Evolutionary conservation across 2,888 invertebrate genomes (phyloP).

Genomic region (Seira sanloemensis): DNA sequence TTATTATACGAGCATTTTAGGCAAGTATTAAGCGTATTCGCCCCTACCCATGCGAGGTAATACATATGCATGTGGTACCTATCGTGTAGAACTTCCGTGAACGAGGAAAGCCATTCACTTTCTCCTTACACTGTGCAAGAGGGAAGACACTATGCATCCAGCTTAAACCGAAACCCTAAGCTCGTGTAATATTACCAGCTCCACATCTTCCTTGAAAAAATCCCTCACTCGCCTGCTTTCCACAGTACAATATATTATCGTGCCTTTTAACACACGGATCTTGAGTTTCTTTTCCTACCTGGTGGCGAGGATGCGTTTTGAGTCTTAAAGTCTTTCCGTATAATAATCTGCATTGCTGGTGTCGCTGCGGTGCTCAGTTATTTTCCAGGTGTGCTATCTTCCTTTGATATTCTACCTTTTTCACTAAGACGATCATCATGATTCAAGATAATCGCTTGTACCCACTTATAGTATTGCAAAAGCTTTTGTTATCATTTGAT

Average conservation of each 20-base stretch:
- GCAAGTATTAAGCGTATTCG: no score
- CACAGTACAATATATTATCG: background rate
- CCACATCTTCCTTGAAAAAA: background rate
- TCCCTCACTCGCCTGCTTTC: background rate
- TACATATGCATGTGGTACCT: no score
- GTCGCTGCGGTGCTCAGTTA: slow-evolving; percentile 31
- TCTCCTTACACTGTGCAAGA: no score
- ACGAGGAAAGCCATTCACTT: background rate
- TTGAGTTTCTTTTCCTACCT: slow-evolving; percentile 5
- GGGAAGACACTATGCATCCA: background rate
- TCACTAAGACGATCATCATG: background rate
- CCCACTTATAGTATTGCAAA: background rate
- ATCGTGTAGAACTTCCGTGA: no score
- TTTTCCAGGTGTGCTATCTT: slow-evolving; percentile 40
- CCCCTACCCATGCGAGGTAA: no score
- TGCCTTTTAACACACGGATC: background rate
- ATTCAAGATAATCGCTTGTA: slow-evolving; percentile 1
- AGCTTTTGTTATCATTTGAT: background rate
- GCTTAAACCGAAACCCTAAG: background rate
- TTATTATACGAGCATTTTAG: no score
- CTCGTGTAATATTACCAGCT: background rate
- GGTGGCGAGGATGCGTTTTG: background rate
- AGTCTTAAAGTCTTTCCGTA: background rate
- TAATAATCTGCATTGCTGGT: slow-evolving; percentile 49
- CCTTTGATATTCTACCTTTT: background rate